Evolutionary conservation across 2,797 vertebrate species (phyloP), one percentile per base, ranked within the genome.

Genomic region (Thalassophryne amazonica): DNA sequence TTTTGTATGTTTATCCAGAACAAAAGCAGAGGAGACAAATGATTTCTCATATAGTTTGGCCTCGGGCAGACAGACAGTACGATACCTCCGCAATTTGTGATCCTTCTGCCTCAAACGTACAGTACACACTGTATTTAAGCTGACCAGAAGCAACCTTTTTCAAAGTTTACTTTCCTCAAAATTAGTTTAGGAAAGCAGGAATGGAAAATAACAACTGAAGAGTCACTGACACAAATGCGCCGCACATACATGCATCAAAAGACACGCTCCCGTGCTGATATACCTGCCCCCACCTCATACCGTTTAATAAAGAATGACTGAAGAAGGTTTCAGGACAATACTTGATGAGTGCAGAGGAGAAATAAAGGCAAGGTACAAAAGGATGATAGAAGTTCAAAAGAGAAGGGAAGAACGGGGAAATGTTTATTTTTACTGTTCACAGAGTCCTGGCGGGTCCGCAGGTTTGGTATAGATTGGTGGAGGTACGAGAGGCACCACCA

Each of bases 401-500:
- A 37, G 35, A 50, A 19, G 22, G 34, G 28, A 35, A 22, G 3
- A 73, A 63, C 83, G 84, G 80, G 69, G 76, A 72, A 78, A 73
- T 80, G 70, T 78, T 61, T 83, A 83, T 89, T 69, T 90, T 87
- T 86, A 83, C 84, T 61, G 67, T 80, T 91, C 89, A 87, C 66
- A 69, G 85, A 88, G 87, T 86, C 88, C 83, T 86, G 78, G 66
- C 73, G 80, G 82, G 81, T 86, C 80, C 71, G 77, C 51, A 78
- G 78, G 68, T 69, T 50, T 66, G 33, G 49, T 40, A 56, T 40
- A 39, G 61, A 60, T 56, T 35, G 60, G 45, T 43, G 41, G 13
- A 50, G 67, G 76, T 88, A 80, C 81, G 69, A 73, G 71, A 77
- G 84, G 74, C n/a, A 86, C 80, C 64, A 69, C 2, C 46, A 77